phyloP scores from a whole-genome alignment of 2,888 invertebrate species.

The Tenthredo distinguenda region DNA sequence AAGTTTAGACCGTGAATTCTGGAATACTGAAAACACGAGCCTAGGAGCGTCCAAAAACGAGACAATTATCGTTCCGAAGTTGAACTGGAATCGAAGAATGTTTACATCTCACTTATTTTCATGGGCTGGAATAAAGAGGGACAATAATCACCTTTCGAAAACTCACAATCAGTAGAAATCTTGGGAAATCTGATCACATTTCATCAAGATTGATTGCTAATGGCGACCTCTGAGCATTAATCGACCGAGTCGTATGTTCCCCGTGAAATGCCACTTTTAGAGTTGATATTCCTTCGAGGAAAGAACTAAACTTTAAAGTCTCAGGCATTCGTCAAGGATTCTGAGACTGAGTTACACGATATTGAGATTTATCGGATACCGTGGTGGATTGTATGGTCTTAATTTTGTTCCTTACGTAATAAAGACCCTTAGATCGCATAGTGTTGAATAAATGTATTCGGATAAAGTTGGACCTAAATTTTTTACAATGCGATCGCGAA shows the following conservation, averaged over 20 bases:
- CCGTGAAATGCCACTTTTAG: not conserved
- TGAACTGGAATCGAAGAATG: not conserved
- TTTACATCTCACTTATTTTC: not conserved
- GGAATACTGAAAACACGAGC: no score
- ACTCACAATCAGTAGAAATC: not conserved
- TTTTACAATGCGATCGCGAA: constrained; percentile 11
- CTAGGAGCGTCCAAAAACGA: no score
- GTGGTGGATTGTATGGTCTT: not conserved
- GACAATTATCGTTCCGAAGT: not conserved
- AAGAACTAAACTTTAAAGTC: not conserved
- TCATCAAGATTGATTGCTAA: not conserved
- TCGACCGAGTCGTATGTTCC: not conserved
- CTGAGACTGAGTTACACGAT: not conserved
- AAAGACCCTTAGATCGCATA: not conserved
- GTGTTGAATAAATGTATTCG: constrained; percentile 7
- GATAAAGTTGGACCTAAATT: not conserved
- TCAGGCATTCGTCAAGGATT: not conserved
- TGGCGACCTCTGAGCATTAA: not conserved
- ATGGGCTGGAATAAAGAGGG: not conserved
- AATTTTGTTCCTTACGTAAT: not conserved
- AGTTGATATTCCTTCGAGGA: not conserved
- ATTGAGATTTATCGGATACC: not conserved
- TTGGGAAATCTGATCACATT: not conserved
- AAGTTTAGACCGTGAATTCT: not conserved
- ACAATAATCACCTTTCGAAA: not conserved